A percentile compares a stretch with the other conserved stretches of the same genome.
Conservation (phyloP, 2,113 vertebrate genomes). For the Trogon melanurus region DNA sequence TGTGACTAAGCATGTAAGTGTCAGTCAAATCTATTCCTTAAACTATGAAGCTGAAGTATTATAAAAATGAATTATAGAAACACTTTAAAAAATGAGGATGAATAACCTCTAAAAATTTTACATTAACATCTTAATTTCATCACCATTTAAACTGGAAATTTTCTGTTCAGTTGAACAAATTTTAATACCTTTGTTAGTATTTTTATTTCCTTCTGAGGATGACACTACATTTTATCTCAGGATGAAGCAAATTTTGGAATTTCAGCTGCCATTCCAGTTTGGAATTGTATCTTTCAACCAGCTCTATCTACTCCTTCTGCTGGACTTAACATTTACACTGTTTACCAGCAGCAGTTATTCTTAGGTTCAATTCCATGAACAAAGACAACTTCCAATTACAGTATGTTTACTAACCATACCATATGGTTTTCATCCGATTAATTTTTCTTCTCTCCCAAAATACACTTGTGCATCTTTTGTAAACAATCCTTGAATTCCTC, state of each 20-base stretch:
- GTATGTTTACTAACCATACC: neutral
- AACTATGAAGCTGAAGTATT: neutral
- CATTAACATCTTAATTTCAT: neutral
- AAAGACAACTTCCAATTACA: neutral
- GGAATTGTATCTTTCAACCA: neutral
- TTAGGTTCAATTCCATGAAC: neutral
- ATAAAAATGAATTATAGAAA: neutral
- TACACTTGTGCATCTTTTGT: neutral
- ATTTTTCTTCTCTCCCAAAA: neutral
- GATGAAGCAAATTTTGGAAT: neutral
- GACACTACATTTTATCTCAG: neutral
- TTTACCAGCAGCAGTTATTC: neutral
- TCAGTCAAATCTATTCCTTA: neutral
- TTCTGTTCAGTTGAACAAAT: neutral
- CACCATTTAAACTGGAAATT: neutral
- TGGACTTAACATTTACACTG: neutral
- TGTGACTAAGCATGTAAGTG: neutral
- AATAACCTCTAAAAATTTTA: neutral
- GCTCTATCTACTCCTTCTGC: neutral
- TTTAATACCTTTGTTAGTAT: neutral
- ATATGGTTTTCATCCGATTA: neutral
- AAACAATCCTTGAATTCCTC: neutral
- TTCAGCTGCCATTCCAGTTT: neutral
- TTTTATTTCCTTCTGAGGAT: neutral
- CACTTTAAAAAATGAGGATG: neutral